Evolutionary conservation across 2,888 invertebrate species (phyloP).

Genomic region (Ectobius pallidus): DNA sequence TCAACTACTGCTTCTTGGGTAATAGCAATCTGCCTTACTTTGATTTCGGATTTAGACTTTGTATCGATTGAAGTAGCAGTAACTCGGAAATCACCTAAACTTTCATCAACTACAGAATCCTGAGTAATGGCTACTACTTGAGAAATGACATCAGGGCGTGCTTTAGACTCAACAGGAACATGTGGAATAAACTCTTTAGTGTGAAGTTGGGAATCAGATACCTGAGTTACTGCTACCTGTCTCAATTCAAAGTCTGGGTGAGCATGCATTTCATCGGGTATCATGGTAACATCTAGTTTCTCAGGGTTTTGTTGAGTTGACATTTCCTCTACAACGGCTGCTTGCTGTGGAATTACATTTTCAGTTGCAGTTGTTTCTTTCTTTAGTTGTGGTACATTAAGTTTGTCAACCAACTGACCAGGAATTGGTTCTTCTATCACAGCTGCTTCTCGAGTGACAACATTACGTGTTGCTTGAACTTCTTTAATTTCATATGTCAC

Average conservation of each 20-base stretch:
- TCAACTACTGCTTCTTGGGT: slow-evolving; percentile 23
- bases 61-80: slow-evolving; percentile 11
- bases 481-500: slow-evolving; percentile 29
- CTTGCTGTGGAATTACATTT: slow-evolving; percentile 29
- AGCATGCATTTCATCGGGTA: slow-evolving; percentile 12
- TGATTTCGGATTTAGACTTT: slow-evolving; percentile 22
- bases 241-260: slow-evolving; percentile 24
- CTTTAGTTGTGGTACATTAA: slow-evolving; percentile 24
- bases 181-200: slow-evolving; percentile 12
- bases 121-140: slow-evolving; percentile 32
- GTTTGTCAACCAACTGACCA: slow-evolving; percentile 29
- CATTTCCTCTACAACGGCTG: slow-evolving; percentile 20
- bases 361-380: slow-evolving; percentile 26
- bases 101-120: slow-evolving; percentile 26
- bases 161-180: slow-evolving; percentile 4
- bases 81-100: slow-evolving; percentile 25
- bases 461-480: slow-evolving; percentile 32
- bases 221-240: slow-evolving; percentile 21
- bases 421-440: slow-evolving; percentile 34
- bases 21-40: slow-evolving; percentile 24
- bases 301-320: slow-evolving; percentile 11
- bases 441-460: slow-evolving; percentile 34
- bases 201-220: slow-evolving; percentile 32
- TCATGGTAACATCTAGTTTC: background rate
- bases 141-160: slow-evolving; percentile 23